Evolutionary conservation across 2,888 invertebrate genomes (phyloP), one percentile per base, ranked within the genome.

Genomic region (Cryptosula pallasiana): DNA sequence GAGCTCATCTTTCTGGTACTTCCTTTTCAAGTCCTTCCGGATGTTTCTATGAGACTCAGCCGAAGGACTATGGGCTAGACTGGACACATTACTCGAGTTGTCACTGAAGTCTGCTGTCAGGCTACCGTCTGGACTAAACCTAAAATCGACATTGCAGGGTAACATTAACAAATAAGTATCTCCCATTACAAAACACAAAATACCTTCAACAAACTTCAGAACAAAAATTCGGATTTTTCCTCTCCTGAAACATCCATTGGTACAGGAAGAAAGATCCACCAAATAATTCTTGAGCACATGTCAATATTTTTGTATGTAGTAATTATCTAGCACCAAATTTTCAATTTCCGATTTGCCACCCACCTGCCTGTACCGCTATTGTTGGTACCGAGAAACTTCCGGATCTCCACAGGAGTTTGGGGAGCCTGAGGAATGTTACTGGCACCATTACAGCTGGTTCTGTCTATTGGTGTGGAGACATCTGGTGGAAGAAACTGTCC

Each of bases 1-100:
- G 78, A 95, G 91, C 83, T 94, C 94, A 75, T 85, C 82, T 84
- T 91, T 91, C 80, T 89, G 89, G 83, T 90, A 81, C 71, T 77
- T 76, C 73, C 78, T 78, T 36, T 78, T 77, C 74, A 80, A 79
- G 71, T 82, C 81, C 72, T 79, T 79, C 63, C 71, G 27, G 1
- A 29, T 45, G n/a, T 71, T 27, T 69, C 2, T 32, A 1, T 34
- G 69, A 1, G 72, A 69, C 27, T 34, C 69, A 23, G 3, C 29
- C 27, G 36, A 27, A 36, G 35, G 72, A 58, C 45, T 54, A 25
- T 54, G 45, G 29, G 45, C 70, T 25, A 70, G 23, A 29, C 55
- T 54, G 13, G 45, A 54, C 70, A 54, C 23, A 23, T 54, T 25
- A 45, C 45, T 54, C 2, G 36, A 36, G 45, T 54, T 70, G 29